A percentile compares a stretch with the other conserved stretches of the same genome.
These are phyloP conservation scores for Heptranchias perlo DNA, from an alignment of 2,113 vertebrate species.

Conservation along the genomic window DNA sequence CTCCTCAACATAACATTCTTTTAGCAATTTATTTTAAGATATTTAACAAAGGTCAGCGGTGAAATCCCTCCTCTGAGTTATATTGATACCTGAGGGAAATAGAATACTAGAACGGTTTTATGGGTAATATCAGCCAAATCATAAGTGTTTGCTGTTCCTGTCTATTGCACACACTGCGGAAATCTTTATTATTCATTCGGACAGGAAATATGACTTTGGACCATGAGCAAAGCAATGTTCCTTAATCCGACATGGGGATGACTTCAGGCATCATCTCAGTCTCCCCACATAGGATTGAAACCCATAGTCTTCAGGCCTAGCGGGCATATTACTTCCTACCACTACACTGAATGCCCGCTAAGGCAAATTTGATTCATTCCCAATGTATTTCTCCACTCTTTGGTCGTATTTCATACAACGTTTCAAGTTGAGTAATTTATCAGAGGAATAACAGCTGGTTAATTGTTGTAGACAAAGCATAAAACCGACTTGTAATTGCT, in stretches of 20 bases:
- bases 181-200: neutral
- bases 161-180: too few species aligned
- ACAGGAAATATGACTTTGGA: neutral
- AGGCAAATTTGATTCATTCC: constrained; percentile 3
- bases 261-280: neutral
- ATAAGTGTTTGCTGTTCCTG: neutral
- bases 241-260: neutral
- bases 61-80: neutral
- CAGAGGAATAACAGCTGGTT: constrained; percentile 8
- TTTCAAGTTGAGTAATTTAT: neutral
- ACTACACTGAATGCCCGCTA: neutral
- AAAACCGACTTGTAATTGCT: neutral
- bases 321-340: neutral
- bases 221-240: neutral
- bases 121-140: neutral
- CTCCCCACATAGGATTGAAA: neutral
- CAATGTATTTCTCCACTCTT: neutral
- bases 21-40: neutral
- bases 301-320: neutral
- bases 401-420: neutral
- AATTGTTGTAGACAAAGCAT: constrained; percentile 15
- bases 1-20: too few species aligned
- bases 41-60: neutral
- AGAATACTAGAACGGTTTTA: neutral
- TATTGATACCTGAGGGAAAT: neutral